Evolutionary conservation across 2,113 vertebrate species (phyloP).

Genomic region (Corydoras sp.): DNA sequence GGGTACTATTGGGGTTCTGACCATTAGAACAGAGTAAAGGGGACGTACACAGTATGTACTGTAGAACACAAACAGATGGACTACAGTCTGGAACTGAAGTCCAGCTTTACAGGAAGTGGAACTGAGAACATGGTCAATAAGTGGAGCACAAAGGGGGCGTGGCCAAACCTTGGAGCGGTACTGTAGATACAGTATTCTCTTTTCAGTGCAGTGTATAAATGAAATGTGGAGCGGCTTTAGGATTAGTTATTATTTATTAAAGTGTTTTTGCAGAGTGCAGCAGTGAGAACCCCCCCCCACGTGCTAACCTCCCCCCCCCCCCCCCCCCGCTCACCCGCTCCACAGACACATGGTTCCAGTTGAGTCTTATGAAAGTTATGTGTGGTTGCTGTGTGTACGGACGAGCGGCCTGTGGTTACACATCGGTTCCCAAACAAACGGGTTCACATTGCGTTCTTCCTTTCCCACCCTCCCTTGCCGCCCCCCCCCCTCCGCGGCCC

Average conservation of each 20-base stretch:
- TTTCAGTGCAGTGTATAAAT: too few relatives aligned
- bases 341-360: constrained; percentile 32
- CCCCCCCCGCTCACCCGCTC: background rate
- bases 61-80: too few relatives aligned
- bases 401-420: constrained; percentile 12
- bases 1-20: too few relatives aligned
- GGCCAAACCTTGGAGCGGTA: too few relatives aligned
- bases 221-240: too few relatives aligned
- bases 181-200: too few relatives aligned
- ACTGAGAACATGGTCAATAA: too few relatives aligned
- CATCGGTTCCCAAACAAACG: background rate
- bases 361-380: constrained; percentile 9
- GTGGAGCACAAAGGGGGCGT: too few relatives aligned
- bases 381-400: constrained; percentile 17
- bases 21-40: too few relatives aligned
- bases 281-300: constrained; percentile 17
- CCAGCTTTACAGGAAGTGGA: too few relatives aligned
- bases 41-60: too few relatives aligned
- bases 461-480: constrained; percentile 12
- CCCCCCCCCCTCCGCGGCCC: background rate
- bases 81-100: too few relatives aligned
- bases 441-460: constrained; percentile 16
- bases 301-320: background rate
- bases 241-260: background rate
- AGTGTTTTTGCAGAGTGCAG: constrained; percentile 4